Evolutionary conservation across 2,888 invertebrate genomes (phyloP).

Genomic region (Dynastes hyllus): DNA sequence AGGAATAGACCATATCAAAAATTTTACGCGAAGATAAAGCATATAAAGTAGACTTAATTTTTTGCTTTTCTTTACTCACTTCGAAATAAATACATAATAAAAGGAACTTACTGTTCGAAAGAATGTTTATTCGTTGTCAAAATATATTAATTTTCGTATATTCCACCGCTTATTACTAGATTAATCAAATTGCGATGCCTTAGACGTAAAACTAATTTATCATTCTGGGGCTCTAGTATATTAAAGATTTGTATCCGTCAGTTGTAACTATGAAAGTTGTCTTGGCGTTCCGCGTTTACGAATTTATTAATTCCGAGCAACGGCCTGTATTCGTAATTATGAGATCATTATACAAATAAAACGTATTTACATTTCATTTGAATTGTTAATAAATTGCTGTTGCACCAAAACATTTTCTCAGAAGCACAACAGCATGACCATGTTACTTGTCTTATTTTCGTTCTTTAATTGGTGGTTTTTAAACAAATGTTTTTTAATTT

Average conservation of each 20-base stretch:
- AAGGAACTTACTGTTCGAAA: no score
- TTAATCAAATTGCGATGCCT: background rate
- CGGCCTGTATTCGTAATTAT: conserved; percentile 24
- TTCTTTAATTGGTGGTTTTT: background rate
- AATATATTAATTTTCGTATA: no score
- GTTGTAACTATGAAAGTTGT: background rate
- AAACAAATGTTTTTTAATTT: background rate
- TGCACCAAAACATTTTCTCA: conserved; percentile 34
- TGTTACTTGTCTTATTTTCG: background rate
- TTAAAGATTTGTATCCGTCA: background rate
- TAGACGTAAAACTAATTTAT: background rate
- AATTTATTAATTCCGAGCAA: conserved; percentile 16
- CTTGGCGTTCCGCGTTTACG: background rate
- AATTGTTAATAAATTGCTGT: conserved; percentile 42
- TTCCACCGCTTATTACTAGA: background rate
- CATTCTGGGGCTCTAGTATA: background rate
- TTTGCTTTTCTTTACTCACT: no score
- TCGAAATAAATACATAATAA: no score
- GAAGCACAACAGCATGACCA: conserved; percentile 20
- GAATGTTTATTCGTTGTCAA: no score
- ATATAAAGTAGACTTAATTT: no score
- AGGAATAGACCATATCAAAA: no score
- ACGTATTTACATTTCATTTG: conserved; percentile 37
- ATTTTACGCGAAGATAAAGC: no score
- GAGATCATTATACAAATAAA: conserved; percentile 44